A percentile compares a stretch with the other conserved stretches of the same genome.
phyloP scores from a whole-genome alignment of 2,888 invertebrate species.

The Idaea aversata region DNA sequence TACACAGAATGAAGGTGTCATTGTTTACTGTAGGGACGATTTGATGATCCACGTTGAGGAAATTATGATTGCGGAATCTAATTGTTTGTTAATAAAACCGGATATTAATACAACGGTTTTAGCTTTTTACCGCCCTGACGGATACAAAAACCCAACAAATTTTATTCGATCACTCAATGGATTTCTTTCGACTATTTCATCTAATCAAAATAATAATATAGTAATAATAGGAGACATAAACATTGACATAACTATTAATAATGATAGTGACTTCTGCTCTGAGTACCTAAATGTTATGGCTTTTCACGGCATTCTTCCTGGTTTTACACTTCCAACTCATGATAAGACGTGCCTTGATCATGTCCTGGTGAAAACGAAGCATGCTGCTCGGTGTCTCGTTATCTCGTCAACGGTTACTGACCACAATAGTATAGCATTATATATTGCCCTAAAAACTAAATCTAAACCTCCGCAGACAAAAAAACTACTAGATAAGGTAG shows the following conservation, averaged over 20 bases:
- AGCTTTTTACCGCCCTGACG: neutral
- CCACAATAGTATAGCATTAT: neutral
- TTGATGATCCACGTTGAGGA: neutral
- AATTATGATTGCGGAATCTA: neutral
- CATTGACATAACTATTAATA: neutral
- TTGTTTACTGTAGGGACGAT: neutral
- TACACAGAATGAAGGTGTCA: slow-evolving; percentile 5
- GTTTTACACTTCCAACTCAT: neutral
- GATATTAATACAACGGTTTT: neutral
- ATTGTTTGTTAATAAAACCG: neutral
- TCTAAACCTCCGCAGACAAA: neutral
- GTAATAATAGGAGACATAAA: slow-evolving; percentile 2
- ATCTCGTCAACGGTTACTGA: slow-evolving; percentile 1
- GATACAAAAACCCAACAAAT: neutral
- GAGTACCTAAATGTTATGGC: neutral
- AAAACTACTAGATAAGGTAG: neutral
- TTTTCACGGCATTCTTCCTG: slow-evolving; percentile 3
- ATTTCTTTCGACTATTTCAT: neutral
- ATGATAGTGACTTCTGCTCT: too few relatives aligned
- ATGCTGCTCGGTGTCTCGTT: neutral
- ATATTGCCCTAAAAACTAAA: neutral
- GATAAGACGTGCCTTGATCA: neutral
- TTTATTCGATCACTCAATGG: neutral
- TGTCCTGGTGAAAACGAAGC: neutral
- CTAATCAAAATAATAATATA: neutral